These are phyloP conservation scores for Eira barbara DNA, from an alignment of 2,113 vertebrate genomes.

Conservation along the genomic window DNA sequence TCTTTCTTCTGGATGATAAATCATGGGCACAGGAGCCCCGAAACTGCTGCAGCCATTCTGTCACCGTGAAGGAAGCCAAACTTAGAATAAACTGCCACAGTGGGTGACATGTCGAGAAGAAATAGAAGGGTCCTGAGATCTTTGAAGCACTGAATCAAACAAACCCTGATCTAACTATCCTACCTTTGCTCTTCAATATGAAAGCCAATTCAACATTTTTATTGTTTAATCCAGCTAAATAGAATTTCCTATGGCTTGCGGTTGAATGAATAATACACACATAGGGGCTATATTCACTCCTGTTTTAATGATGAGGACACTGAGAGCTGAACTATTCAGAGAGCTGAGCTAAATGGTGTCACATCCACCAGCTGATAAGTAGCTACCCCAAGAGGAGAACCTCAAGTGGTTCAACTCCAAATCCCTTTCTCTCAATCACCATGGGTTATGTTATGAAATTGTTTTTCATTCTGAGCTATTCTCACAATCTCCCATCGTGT, in stretches of 20 bases:
- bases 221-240: neutral
- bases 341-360: neutral
- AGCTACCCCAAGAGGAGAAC: neutral
- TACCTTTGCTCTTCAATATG: neutral
- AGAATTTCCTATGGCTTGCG: neutral
- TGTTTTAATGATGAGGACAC: neutral
- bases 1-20: neutral
- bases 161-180: neutral
- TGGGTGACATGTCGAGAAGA: neutral
- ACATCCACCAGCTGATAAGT: neutral
- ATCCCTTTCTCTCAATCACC: neutral
- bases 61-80: neutral
- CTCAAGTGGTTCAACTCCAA: neutral
- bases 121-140: neutral
- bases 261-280: neutral
- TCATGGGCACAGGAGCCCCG: neutral
- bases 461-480: neutral
- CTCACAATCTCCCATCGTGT: neutral
- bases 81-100: neutral
- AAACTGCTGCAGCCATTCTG: neutral
- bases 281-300: neutral
- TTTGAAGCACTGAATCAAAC: neutral
- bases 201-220: neutral
- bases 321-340: neutral
- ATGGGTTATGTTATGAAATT: neutral